phyloP scores from a whole-genome alignment of 2,888 invertebrate species.

The Drosophila subquinaria region DNA sequence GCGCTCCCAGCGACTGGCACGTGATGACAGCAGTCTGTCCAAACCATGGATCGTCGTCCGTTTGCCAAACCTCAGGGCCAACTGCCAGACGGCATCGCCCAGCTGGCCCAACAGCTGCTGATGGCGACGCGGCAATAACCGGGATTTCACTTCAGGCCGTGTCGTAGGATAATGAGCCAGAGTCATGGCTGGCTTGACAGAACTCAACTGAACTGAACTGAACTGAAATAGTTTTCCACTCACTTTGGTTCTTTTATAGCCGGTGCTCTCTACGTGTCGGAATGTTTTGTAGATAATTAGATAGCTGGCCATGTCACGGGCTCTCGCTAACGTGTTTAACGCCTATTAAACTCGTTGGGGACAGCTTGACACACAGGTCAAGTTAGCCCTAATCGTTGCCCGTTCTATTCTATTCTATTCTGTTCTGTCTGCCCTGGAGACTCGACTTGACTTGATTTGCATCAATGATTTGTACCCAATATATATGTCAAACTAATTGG shows the following conservation, averaged over 20 bases:
- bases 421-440: constrained; percentile 33
- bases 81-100: constrained; percentile 50
- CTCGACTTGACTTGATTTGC: constrained; percentile 46
- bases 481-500: constrained; percentile 61
- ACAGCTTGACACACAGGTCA: constrained; percentile 45
- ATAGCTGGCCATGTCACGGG: constrained; percentile 23
- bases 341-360: constrained; percentile 54
- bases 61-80: constrained; percentile 74
- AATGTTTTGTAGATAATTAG: constrained; percentile 60
- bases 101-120: constrained; percentile 23
- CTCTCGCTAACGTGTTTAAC: constrained; percentile 58
- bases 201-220: background rate
- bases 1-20: constrained; percentile 74
- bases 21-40: constrained; percentile 70
- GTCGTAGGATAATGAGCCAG: constrained; percentile 52
- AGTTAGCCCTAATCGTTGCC: constrained; percentile 28
- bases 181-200: constrained; percentile 53
- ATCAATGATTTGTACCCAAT: constrained; percentile 19
- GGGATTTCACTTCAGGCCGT: constrained; percentile 33
- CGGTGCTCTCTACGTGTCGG: constrained; percentile 40
- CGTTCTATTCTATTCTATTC: background rate
- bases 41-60: constrained; percentile 83
- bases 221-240: constrained; percentile 40
- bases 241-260: constrained; percentile 58
- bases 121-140: constrained; percentile 30